Conservation (phyloP, 2,888 invertebrate species). For the Linnaemya vulpina region DNA sequence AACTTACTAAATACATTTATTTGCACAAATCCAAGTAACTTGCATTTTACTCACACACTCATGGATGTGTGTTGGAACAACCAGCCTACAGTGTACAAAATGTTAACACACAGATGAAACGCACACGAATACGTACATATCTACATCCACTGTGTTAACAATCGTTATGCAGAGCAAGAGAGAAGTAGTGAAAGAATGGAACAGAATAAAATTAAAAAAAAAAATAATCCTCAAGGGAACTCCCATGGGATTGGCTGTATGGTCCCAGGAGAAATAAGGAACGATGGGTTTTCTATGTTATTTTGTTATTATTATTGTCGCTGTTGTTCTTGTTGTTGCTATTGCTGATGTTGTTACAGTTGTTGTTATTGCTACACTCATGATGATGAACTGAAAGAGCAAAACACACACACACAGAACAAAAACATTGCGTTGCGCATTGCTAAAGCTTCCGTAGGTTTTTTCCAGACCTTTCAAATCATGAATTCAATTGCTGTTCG, state of each 20-base stretch:
- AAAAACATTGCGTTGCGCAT: constrained; percentile 67
- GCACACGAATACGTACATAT: constrained; percentile 14
- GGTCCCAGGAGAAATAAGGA: constrained; percentile 82
- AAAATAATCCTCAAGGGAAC: constrained; percentile 76
- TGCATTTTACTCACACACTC: not conserved
- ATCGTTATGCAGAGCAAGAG: constrained; percentile 37
- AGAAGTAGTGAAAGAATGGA: constrained; percentile 52
- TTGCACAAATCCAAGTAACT: not conserved
- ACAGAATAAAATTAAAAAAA: constrained; percentile 68
- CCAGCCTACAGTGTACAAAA: constrained; percentile 59
- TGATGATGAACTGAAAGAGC: constrained; percentile 69
- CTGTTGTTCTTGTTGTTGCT: constrained; percentile 51
- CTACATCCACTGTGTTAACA: constrained; percentile 11
- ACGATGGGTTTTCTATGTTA: constrained; percentile 83
- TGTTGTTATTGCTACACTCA: constrained; percentile 60
- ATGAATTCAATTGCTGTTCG: constrained; percentile 4
- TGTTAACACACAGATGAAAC: constrained; percentile 32
- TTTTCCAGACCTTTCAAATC: constrained; percentile 27
- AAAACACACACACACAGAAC: constrained; percentile 40
- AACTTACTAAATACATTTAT: constrained; percentile 17
- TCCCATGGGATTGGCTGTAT: constrained; percentile 81
- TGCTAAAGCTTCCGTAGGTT: constrained; percentile 35
- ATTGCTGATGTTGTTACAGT: constrained; percentile 41
- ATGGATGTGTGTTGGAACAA: not conserved
- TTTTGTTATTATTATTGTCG: constrained; percentile 72